Conservation (phyloP, 1,140 invertebrate species). For the Bombus pascuorum region DNA sequence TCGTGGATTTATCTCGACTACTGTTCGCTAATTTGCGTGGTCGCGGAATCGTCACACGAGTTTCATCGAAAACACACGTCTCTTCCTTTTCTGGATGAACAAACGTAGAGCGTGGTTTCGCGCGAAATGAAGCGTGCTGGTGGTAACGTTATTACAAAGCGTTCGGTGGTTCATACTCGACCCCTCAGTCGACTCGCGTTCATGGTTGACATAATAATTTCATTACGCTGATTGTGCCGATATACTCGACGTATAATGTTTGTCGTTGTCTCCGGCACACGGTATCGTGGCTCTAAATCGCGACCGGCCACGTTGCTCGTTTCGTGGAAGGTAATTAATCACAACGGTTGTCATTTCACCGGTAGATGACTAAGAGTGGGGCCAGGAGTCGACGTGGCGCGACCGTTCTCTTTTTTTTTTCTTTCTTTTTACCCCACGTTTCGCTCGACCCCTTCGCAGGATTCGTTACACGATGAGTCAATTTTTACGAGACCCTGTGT, state of each 20-base stretch:
- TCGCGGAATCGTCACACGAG: neutral
- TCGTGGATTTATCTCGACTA: no score
- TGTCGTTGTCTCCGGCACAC: constrained; percentile 19
- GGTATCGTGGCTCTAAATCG: constrained; percentile 44
- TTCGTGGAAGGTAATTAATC: constrained; percentile 66
- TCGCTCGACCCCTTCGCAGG: neutral
- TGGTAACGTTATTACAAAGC: constrained; percentile 37
- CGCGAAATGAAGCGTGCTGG: constrained; percentile 16
- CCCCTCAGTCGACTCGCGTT: constrained; percentile 10
- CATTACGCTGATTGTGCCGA: constrained; percentile 49
- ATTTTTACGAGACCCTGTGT: constrained; percentile 7
- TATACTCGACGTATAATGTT: constrained; percentile 34
- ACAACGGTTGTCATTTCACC: constrained; percentile 51
- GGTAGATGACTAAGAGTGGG: constrained; percentile 55
- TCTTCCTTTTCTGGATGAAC: neutral
- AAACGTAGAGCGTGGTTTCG: neutral
- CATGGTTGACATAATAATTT: constrained; percentile 49
- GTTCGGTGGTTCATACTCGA: constrained; percentile 12
- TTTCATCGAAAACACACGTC: neutral
- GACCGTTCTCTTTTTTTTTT: neutral
- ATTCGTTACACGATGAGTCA: constrained; percentile 54
- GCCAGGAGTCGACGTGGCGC: constrained; percentile 2
- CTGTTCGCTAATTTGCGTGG: neutral
- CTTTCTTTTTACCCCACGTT: no score
- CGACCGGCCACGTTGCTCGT: constrained; percentile 26